Evolutionary conservation across 2,888 invertebrate species (phyloP), one percentile per base, ranked within the genome.

Genomic region (Eristalis arbustorum): DNA sequence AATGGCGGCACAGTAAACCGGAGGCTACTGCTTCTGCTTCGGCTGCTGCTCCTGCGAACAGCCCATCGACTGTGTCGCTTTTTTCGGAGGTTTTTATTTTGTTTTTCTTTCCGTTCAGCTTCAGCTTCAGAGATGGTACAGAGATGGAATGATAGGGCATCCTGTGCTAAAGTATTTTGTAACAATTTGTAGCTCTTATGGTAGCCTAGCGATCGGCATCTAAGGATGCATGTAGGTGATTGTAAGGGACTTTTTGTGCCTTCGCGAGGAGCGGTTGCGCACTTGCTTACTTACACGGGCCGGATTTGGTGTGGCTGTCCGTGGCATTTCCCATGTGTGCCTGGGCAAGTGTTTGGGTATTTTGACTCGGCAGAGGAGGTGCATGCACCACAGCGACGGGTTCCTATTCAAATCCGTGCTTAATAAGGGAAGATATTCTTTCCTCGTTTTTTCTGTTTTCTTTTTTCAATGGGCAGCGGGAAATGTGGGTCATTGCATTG

Each of bases 141-240:
- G 73, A 87, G 87, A 87, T 87, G 83, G 83, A 75, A 82, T 84
- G 81, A 78, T 75, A 77, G 82, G 74, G 76, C 84, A 88, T 88
- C 88, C 84, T 88, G 88, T 81, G 89, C 63, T 80, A 89, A 91
- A 91, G 91, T 92, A 91, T 92, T 92, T 91, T 91, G 91, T 91
- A 92, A 91, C 91, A 92, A 91, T 92, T 92, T 92, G 92, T 91
- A 91, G 75, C 28, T 75, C 71, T 87, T 87, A 76, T 85, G 84
- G 81, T 66, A 40, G 68, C 68, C 73, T 37, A 72, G 61, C 57
- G 75, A 81, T 85, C 64, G 73, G 81, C 68, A 76, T 76, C 71
- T 80, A 40, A 10, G 71, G 71, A 71, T 80, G 57, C 66, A 57
- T 84, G 84, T 80, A 72, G 67, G 62, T 62, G 84, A 72, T 71